Conservation (phyloP, 2,113 vertebrate species). For the Callopanchax toddi region DNA sequence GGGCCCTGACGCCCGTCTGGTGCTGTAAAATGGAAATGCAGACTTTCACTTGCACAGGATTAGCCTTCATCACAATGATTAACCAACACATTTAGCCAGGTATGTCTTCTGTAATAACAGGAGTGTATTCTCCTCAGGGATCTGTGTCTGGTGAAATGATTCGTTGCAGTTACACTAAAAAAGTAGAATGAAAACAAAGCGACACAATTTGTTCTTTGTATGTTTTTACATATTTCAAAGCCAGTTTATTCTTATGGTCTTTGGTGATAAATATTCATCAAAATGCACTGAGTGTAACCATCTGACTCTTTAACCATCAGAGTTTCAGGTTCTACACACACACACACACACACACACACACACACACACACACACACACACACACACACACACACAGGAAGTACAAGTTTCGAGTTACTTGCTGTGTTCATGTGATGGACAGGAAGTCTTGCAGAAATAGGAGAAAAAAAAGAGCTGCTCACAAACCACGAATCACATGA, state of each 20-base stretch:
- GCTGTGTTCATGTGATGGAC: slow-evolving; percentile 65
- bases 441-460: slow-evolving; percentile 74
- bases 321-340: slow-evolving; percentile 15
- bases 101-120: background rate
- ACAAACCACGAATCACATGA: slow-evolving; percentile 79
- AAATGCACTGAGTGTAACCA: too few relatives aligned
- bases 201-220: background rate
- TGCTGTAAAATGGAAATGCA: slow-evolving; percentile 42
- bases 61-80: slow-evolving; percentile 30
- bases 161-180: background rate
- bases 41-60: slow-evolving; percentile 18
- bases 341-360: slow-evolving; percentile 16
- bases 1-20: slow-evolving; percentile 41
- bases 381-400: slow-evolving; percentile 51
- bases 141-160: slow-evolving; percentile 5
- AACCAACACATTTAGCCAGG: slow-evolving; percentile 6
- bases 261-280: too few relatives aligned
- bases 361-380: too few relatives aligned
- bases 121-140: background rate
- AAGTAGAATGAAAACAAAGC: too few relatives aligned
- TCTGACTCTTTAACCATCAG: background rate
- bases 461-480: slow-evolving; percentile 60
- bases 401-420: slow-evolving; percentile 30
- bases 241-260: too few relatives aligned
- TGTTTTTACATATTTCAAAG: too few relatives aligned